Evolutionary conservation across 2,113 vertebrate species (phyloP).

Genomic region (Cynopterus brachyotis): DNA sequence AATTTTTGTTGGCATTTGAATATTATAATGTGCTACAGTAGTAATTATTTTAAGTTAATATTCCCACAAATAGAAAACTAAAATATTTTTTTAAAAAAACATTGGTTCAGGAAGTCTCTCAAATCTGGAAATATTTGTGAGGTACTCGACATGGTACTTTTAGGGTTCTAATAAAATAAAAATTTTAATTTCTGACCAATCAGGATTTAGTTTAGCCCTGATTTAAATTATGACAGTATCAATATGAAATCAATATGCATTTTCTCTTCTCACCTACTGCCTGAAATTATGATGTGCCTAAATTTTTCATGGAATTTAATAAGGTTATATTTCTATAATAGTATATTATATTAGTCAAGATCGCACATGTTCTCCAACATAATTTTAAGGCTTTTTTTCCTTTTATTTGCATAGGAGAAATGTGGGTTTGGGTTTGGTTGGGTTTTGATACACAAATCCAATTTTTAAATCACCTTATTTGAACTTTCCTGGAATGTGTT

Average conservation of each 20-base stretch:
- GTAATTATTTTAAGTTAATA: slow-evolving; percentile 16
- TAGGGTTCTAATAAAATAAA: background rate
- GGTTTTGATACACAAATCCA: slow-evolving; percentile 49
- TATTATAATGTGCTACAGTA: background rate
- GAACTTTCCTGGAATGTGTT: slow-evolving; percentile 56
- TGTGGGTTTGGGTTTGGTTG: slow-evolving; percentile 12
- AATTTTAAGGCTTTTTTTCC: slow-evolving; percentile 11
- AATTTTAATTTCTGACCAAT: background rate
- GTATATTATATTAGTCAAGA: slow-evolving; percentile 1
- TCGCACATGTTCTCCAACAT: slow-evolving; percentile 7
- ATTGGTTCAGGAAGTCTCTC: background rate
- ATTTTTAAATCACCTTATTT: slow-evolving; percentile 57
- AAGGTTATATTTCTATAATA: background rate
- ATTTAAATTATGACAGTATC: background rate
- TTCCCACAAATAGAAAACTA: slow-evolving; percentile 5
- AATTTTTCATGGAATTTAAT: slow-evolving; percentile 25
- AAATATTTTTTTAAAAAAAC: background rate
- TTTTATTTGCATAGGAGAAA: slow-evolving; percentile 35
- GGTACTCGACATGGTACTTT: background rate
- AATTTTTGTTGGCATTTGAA: background rate
- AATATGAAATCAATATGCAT: background rate
- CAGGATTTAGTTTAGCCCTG: background rate
- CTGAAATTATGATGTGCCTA: background rate
- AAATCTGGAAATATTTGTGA: slow-evolving; percentile 36
- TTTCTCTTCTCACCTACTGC: background rate